Percentiles rank a stretch among this genome's conserved stretches.
Conservation (phyloP, 2,888 invertebrate genomes). For the Linyphia triangularis region DNA sequence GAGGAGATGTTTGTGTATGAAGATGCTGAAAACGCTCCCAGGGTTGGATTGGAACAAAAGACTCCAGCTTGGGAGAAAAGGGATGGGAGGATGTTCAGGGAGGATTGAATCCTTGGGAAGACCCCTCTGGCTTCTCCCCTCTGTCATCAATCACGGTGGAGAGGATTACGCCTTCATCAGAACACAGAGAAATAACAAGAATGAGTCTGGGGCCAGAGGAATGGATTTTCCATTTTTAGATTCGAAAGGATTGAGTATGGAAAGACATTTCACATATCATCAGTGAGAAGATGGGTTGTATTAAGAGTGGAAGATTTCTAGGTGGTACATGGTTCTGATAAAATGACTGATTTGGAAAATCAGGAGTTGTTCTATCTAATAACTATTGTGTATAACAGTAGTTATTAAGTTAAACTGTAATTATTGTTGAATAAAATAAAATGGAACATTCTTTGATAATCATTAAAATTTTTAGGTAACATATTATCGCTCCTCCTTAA, state of each 20-base stretch:
- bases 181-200: constrained; percentile 33
- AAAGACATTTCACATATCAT: constrained; percentile 13
- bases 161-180: constrained; percentile 64
- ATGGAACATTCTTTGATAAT: too few relatives aligned
- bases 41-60: constrained; percentile 43
- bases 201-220: background rate
- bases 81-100: background rate
- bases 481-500: too few relatives aligned
- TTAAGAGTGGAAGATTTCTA: background rate
- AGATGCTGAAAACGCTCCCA: constrained; percentile 27
- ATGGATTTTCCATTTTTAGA: constrained; percentile 42
- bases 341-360: too few relatives aligned
- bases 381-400: too few relatives aligned
- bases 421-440: too few relatives aligned
- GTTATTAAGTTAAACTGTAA: too few relatives aligned
- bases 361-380: too few relatives aligned
- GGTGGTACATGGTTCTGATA: background rate
- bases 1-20: constrained; percentile 37
- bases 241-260: background rate
- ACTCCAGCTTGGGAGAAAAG: constrained; percentile 15
- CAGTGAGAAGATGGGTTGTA: background rate
- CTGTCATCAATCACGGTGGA: constrained; percentile 50
- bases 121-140: constrained; percentile 5
- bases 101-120: constrained; percentile 27
- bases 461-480: too few relatives aligned